A percentile compares a stretch with the other conserved stretches of the same genome.
phyloP scores from a whole-genome alignment of 2,888 invertebrate genomes.

The Machimus rusticus region DNA sequence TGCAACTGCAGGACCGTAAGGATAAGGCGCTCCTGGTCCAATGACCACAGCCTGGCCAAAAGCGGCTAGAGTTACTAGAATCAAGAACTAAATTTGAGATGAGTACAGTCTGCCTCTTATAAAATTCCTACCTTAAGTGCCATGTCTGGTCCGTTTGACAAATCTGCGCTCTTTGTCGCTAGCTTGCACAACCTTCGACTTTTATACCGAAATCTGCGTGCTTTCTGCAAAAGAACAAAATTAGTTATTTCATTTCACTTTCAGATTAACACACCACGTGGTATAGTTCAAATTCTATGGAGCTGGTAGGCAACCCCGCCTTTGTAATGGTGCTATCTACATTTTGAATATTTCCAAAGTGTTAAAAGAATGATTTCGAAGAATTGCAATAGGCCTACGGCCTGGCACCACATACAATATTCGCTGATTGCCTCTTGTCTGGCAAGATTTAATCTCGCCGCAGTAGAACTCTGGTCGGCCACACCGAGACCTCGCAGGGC shows the following conservation, averaged over 20 bases:
- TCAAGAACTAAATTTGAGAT: conserved; percentile 52
- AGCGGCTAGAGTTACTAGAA: conserved; percentile 57
- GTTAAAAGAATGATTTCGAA: conserved; percentile 24
- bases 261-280: conserved; percentile 26
- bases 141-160: conserved; percentile 60
- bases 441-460: not conserved
- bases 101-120: conserved; percentile 11
- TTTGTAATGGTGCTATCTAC: conserved; percentile 18
- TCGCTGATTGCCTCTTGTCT: conserved; percentile 1
- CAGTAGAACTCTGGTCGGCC: not conserved
- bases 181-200: conserved; percentile 40
- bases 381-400: not conserved
- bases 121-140: conserved; percentile 56
- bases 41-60: conserved; percentile 57
- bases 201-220: conserved; percentile 45
- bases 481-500: not conserved
- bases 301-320: not conserved
- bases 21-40: conserved; percentile 53
- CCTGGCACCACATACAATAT: not conserved
- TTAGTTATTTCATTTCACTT: conserved; percentile 43
- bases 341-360: not conserved
- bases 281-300: not conserved
- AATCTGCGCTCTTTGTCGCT: conserved; percentile 58
- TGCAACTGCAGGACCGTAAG: conserved; percentile 42
- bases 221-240: conserved; percentile 29